Conservation (phyloP, 2,888 invertebrate genomes). For the Cacoxenus indagator region DNA sequence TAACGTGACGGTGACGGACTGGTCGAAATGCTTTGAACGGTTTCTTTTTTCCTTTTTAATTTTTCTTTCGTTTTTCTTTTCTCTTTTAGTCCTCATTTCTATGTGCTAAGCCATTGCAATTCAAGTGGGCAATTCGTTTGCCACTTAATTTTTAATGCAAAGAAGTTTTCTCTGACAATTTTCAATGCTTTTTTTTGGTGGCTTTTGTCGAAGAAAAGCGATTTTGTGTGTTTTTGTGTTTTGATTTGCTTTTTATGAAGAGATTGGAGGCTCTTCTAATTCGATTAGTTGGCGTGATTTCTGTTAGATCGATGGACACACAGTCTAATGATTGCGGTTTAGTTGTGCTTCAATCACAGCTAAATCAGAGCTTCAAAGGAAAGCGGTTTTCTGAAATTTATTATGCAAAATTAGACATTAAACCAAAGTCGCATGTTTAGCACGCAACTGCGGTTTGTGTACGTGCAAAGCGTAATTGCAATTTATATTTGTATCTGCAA, state of each 20-base stretch:
- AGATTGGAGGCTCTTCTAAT: neutral
- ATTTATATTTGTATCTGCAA: neutral
- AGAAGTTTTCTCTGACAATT: slow-evolving; percentile 29
- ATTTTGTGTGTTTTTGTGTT: neutral
- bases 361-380: neutral
- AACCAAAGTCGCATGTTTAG: neutral
- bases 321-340: neutral
- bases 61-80: neutral
- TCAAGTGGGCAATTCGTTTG: slow-evolving; percentile 64
- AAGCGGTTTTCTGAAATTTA: neutral
- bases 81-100: neutral
- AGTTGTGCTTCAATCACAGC: neutral
- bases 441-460: neutral
- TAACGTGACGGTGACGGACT: slow-evolving; percentile 65
- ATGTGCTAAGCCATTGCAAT: slow-evolving; percentile 50
- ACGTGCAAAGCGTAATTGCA: neutral
- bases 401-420: neutral
- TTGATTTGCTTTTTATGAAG: neutral
- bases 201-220: neutral
- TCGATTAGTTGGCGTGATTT: neutral
- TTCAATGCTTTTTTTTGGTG: slow-evolving; percentile 29
- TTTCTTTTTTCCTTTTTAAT: neutral
- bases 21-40: neutral
- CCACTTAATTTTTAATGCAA: slow-evolving; percentile 63
- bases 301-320: neutral